A percentile compares a stretch with the other conserved stretches of the same genome.
Conservation (phyloP, 2,888 invertebrate genomes). For the Argynnis bischoffii region DNA sequence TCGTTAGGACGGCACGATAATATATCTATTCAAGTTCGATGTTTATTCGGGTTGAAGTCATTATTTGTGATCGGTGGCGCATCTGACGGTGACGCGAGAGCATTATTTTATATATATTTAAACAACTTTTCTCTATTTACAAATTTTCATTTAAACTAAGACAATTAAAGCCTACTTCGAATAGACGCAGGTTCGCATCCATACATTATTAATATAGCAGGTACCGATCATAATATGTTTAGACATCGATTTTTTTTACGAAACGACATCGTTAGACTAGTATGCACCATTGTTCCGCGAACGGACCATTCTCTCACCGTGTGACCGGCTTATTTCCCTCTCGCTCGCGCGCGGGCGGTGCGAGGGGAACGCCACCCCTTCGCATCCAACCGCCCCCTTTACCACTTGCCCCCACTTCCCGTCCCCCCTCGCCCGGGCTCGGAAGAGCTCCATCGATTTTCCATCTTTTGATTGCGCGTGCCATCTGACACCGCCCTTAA, state of each 20-base stretch:
- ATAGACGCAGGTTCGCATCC: conserved; percentile 81
- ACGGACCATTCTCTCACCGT: conserved; percentile 49
- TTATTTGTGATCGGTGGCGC: conserved; percentile 52
- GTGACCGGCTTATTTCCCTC: conserved; percentile 41
- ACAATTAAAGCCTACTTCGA: conserved; percentile 81
- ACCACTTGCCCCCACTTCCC: conserved; percentile 26
- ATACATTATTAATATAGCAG: conserved; percentile 78
- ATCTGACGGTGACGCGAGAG: conserved; percentile 57
- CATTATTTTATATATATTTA: conserved; percentile 50
- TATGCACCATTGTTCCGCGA: conserved; percentile 76
- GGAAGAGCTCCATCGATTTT: conserved; percentile 66
- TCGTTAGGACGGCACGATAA: conserved; percentile 83
- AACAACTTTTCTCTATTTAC: conserved; percentile 75
- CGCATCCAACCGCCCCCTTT: conserved; percentile 7
- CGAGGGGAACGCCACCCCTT: conserved; percentile 33
- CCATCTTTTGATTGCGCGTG: conserved; percentile 52
- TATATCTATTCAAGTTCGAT: conserved; percentile 81
- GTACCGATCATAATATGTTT: conserved; percentile 78
- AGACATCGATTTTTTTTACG: conserved; percentile 65
- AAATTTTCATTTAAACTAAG: conserved; percentile 80
- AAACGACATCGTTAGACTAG: conserved; percentile 69
- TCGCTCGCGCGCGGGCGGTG: conserved; percentile 35
- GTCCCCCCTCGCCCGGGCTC: conserved; percentile 45
- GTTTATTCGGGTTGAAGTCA: conserved; percentile 66
- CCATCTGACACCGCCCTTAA: conserved; percentile 53